A percentile compares a stretch with the other conserved stretches of the same genome.
Evolutionary conservation across 2,888 invertebrate species (phyloP).

Genomic region (Urechis unicinctus): DNA sequence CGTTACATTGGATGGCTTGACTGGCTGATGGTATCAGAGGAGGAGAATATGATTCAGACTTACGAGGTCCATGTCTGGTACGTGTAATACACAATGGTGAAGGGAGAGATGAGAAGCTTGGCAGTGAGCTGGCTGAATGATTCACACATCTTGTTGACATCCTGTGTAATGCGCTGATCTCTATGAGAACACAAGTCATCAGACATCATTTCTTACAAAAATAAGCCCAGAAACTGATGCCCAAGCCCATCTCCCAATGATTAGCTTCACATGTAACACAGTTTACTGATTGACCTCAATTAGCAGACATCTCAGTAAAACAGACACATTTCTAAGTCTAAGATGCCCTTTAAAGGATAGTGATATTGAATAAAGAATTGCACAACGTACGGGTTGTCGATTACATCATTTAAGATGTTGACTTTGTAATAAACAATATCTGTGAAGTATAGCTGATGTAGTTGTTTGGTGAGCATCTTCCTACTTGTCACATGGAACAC

Average conservation of each 20-base stretch:
- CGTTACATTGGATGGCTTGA: no score
- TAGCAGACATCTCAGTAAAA: no score
- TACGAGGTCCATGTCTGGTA: constrained; percentile 54
- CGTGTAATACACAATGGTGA: constrained; percentile 56
- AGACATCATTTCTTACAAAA: background rate
- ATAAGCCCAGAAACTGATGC: background rate
- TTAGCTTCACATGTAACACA: background rate
- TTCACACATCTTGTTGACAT: constrained; percentile 53
- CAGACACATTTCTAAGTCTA: no score
- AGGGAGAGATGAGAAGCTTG: constrained; percentile 52
- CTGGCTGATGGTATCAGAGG: no score
- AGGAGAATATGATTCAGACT: no score
- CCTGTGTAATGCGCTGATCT: constrained; percentile 57
- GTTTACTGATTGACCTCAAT: no score
- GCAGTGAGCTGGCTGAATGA: constrained; percentile 52
- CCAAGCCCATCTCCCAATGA: background rate
- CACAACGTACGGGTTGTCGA: constrained; percentile 57
- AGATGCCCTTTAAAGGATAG: no score
- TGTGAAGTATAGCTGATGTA: constrained; percentile 55
- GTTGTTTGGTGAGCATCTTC: constrained; percentile 47
- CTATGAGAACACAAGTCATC: constrained; percentile 31
- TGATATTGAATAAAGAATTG: background rate
- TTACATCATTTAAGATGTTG: constrained; percentile 46
- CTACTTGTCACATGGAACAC: constrained; percentile 55
- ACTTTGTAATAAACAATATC: constrained; percentile 54